Percentiles rank a stretch among this genome's conserved stretches.
Conservation (phyloP, 2,888 invertebrate genomes). For the Drosophila setosimentum region DNA sequence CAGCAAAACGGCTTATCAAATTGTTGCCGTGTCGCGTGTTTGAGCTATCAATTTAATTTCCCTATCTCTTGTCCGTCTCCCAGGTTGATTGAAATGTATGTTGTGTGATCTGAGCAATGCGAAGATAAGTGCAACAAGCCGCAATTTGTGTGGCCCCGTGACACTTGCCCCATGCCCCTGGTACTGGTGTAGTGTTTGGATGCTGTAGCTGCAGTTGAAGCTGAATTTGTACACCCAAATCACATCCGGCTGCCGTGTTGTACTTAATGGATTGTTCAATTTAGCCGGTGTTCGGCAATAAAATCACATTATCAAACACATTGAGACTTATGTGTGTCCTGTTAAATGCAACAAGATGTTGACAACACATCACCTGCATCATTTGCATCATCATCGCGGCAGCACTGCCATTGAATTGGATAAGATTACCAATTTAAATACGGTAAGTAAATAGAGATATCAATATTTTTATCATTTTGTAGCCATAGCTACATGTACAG, state of each 20-base stretch:
- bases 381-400: constrained; percentile 84
- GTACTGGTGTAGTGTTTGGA: constrained; percentile 5
- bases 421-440: constrained; percentile 84
- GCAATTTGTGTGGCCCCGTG: constrained; percentile 42
- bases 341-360: constrained; percentile 80
- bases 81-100: constrained; percentile 58
- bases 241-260: constrained; percentile 26
- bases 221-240: constrained; percentile 15
- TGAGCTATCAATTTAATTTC: constrained; percentile 39
- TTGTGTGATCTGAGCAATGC: constrained; percentile 66
- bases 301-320: constrained; percentile 30
- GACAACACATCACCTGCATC: constrained; percentile 85
- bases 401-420: constrained; percentile 84
- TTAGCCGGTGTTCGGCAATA: constrained; percentile 36
- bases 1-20: constrained; percentile 41
- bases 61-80: constrained; percentile 24
- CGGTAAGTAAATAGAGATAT: constrained; percentile 74
- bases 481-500: neutral
- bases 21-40: constrained; percentile 44
- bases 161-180: constrained; percentile 1
- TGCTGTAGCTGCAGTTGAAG: constrained; percentile 18
- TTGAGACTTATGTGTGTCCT: constrained; percentile 55
- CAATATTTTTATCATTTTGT: neutral
- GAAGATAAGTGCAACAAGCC: constrained; percentile 61
- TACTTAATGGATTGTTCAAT: constrained; percentile 65